Evolutionary conservation across 1,140 invertebrate species (phyloP).

Genomic region (Leptinotarsa defecta): DNA sequence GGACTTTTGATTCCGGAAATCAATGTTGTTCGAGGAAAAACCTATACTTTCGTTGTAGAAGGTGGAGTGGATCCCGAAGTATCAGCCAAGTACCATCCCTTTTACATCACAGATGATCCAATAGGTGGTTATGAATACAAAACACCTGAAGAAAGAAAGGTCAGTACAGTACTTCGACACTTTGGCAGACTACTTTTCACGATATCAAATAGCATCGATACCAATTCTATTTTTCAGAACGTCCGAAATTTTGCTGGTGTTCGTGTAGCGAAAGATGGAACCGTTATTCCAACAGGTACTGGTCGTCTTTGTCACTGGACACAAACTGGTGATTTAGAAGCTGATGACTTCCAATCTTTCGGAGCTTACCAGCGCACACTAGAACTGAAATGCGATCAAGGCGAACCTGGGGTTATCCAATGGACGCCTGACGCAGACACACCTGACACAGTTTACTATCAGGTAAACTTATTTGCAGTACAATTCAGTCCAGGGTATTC

Average conservation of each 20-base stretch:
- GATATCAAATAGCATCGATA: too few species aligned
- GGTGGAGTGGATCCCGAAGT: conserved; percentile 78
- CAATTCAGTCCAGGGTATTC: neutral
- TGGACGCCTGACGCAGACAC: conserved; percentile 88
- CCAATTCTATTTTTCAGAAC: conserved; percentile 60
- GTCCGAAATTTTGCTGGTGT: conserved; percentile 83
- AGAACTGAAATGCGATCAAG: conserved; percentile 79
- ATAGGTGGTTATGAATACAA: conserved; percentile 89
- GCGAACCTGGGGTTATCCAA: conserved; percentile 80
- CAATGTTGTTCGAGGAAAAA: conserved; percentile 85
- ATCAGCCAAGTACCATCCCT: conserved; percentile 88
- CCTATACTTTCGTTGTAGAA: conserved; percentile 90
- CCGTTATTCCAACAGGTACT: conserved; percentile 70
- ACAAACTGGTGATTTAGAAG: conserved; percentile 70
- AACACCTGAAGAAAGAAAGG: conserved; percentile 78
- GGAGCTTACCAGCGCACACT: conserved; percentile 87
- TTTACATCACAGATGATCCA: conserved; percentile 93
- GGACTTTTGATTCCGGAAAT: conserved; percentile 91
- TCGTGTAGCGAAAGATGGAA: conserved; percentile 66
- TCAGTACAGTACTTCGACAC: conserved; percentile 52
- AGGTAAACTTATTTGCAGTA: conserved; percentile 62
- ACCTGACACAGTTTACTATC: conserved; percentile 91
- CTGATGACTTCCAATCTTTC: conserved; percentile 83
- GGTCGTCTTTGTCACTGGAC: conserved; percentile 87
- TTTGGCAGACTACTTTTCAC: too few species aligned